Conservation (phyloP, 2,888 invertebrate genomes). For the Drosophila mercatorum region DNA sequence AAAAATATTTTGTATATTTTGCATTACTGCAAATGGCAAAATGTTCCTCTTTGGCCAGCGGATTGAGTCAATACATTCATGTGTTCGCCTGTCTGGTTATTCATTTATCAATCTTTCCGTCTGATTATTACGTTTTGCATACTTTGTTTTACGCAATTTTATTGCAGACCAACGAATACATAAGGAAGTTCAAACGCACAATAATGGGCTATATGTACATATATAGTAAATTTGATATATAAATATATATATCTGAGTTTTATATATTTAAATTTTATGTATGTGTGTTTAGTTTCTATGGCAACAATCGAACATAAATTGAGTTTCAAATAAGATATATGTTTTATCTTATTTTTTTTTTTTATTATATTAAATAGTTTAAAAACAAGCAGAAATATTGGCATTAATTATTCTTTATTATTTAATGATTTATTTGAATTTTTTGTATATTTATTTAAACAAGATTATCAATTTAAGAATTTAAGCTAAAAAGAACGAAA, state of each 20-base stretch:
- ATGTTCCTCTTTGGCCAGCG: constrained; percentile 2
- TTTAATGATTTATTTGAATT: not conserved
- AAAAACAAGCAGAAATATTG: not conserved
- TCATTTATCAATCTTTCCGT: constrained; percentile 23
- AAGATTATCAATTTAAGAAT: not conserved
- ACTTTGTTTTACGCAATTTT: constrained; percentile 12
- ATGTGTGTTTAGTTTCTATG: not conserved
- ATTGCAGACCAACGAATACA: constrained; percentile 13
- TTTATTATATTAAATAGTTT: not conserved
- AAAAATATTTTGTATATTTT: constrained; percentile 5
- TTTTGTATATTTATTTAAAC: not conserved
- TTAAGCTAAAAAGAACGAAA: not conserved
- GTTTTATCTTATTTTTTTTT: not conserved
- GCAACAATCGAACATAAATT: not conserved
- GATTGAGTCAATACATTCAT: constrained; percentile 13
- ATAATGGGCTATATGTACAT: not conserved
- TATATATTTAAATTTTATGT: not conserved
- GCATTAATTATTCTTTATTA: not conserved
- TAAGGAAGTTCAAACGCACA: constrained; percentile 20
- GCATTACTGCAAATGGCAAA: constrained; percentile 11
- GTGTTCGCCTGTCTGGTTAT: not conserved
- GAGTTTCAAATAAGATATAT: not conserved
- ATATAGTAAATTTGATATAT: not conserved
- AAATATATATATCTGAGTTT: not conserved
- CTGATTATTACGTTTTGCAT: constrained; percentile 11